phyloP scores from a whole-genome alignment of 2,888 invertebrate species.

The Cristatella mucedo region DNA sequence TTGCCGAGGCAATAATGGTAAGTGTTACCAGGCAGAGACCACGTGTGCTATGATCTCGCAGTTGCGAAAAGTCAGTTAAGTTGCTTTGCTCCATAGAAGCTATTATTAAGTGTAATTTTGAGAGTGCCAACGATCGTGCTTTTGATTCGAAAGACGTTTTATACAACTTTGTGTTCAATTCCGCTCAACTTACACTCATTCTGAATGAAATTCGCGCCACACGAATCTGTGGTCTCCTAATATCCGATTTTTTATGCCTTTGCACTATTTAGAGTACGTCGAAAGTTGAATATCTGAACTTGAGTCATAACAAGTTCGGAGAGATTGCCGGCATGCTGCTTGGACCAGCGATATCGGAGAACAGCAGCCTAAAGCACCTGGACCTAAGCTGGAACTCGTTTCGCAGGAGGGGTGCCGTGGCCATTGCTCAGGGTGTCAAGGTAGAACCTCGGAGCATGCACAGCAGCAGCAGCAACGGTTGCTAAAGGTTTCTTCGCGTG shows the following conservation, averaged over 20 bases:
- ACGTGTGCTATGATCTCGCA: too few relatives aligned
- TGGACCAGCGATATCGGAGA: constrained; percentile 35
- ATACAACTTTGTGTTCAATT: too few relatives aligned
- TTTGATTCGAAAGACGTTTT: too few relatives aligned
- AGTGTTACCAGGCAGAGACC: too few relatives aligned
- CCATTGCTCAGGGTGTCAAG: constrained; percentile 31
- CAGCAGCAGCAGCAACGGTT: too few relatives aligned
- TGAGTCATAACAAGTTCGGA: constrained; percentile 34
- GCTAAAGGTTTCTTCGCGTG: too few relatives aligned
- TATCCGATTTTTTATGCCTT: neutral
- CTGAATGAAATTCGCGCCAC: too few relatives aligned
- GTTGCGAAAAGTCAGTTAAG: neutral
- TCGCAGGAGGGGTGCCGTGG: constrained; percentile 31
- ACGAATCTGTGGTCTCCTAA: too few relatives aligned
- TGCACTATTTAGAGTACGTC: constrained; percentile 23
- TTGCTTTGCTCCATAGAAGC: neutral
- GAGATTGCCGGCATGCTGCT: constrained; percentile 28
- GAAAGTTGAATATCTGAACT: constrained; percentile 28
- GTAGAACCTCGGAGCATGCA: too few relatives aligned
- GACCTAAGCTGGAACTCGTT: constrained; percentile 37
- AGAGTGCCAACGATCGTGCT: too few relatives aligned
- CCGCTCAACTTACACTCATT: too few relatives aligned
- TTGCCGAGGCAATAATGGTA: constrained; percentile 28
- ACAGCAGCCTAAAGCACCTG: constrained; percentile 29
- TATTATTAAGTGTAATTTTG: too few relatives aligned